phyloP scores from a whole-genome alignment of 30 jellyfish, hydroid and myxozoan species.

The Turritopsis dohrnii region DNA sequence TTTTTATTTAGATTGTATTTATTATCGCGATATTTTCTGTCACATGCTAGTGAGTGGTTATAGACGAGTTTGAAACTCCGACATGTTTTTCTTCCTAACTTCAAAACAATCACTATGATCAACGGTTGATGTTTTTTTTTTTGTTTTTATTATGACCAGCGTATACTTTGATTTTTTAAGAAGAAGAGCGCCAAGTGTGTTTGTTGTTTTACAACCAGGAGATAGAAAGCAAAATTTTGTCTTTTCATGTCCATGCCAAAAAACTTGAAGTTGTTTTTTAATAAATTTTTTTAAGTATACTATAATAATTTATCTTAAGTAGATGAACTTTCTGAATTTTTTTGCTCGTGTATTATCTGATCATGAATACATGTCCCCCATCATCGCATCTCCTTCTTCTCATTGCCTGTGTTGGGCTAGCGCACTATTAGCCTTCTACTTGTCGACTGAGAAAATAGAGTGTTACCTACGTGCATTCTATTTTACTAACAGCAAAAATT shows the following conservation, averaged over 20 bases:
- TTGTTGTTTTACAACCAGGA: too few species aligned
- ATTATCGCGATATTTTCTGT: too few species aligned
- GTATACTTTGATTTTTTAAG: background rate
- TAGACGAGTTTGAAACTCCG: background rate
- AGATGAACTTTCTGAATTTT: background rate
- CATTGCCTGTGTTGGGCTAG: background rate
- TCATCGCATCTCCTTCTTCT: background rate
- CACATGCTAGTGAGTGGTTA: too few species aligned
- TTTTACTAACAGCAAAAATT: too few species aligned
- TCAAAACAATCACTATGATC: background rate
- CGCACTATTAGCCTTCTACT: too few species aligned
- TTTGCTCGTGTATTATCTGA: background rate
- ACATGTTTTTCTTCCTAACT: background rate
- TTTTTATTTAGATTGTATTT: background rate
- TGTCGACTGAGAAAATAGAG: too few species aligned
- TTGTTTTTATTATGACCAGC: background rate
- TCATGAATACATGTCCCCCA: background rate
- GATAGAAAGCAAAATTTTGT: too few species aligned
- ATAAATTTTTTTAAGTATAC: background rate
- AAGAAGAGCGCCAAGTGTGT: background rate
- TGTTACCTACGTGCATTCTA: too few species aligned
- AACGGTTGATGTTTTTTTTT: background rate
- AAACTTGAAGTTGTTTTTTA: background rate
- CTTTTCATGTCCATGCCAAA: too few species aligned
- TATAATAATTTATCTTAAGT: background rate